Conservation (phyloP, 2,797 vertebrate genomes). For the Schizopygopsis malacanthus region DNA sequence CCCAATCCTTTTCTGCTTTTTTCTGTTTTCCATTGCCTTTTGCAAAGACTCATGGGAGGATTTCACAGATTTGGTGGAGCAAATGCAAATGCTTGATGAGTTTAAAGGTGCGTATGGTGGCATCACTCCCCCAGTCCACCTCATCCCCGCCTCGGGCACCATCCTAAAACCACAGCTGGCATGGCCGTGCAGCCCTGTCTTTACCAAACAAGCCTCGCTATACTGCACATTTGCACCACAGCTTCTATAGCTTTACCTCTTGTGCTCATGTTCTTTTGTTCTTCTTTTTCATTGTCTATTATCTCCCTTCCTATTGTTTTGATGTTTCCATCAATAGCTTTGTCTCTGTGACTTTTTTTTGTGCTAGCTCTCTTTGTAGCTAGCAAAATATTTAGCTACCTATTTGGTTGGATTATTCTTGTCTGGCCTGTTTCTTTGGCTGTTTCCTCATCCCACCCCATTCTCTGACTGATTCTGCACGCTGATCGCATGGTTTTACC, state of each 20-base stretch:
- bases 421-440: constrained; percentile 13
- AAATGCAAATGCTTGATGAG: constrained; percentile 85
- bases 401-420: constrained; percentile 25
- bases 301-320: constrained; percentile 19
- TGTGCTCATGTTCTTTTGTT: constrained; percentile 22
- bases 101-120: constrained; percentile 88
- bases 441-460: constrained; percentile 19
- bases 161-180: constrained; percentile 49
- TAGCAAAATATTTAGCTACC: constrained; percentile 14
- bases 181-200: constrained; percentile 41
- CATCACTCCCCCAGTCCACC: constrained; percentile 71
- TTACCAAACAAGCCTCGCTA: constrained; percentile 10
- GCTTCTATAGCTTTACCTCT: constrained; percentile 8
- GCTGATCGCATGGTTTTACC: constrained; percentile 51
- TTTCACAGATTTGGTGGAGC: constrained; percentile 92
- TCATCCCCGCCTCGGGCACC: constrained; percentile 37
- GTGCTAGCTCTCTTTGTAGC: constrained; percentile 12
- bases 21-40: constrained; percentile 84
- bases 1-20: constrained; percentile 78
- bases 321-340: neutral
- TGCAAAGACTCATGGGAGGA: constrained; percentile 94
- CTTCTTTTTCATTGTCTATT: neutral
- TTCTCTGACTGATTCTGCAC: constrained; percentile 46
- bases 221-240: constrained; percentile 22
- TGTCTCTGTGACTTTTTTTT: neutral